Conservation (phyloP, 53 echinoderm and acorn worm species). For the Astropecten irregularis region DNA sequence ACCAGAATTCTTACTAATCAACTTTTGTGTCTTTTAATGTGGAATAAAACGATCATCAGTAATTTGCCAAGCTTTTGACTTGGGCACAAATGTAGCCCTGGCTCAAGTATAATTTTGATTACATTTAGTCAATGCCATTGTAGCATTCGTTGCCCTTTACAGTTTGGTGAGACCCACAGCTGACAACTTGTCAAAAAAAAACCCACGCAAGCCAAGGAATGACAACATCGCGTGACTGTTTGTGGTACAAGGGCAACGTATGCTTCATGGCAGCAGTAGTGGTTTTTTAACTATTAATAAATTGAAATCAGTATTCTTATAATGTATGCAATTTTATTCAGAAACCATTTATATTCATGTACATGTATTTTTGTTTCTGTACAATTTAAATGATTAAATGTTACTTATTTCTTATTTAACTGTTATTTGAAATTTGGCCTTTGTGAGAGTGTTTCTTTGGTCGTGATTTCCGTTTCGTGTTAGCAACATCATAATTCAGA, state of each 20-base stretch:
- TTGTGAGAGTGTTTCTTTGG: neutral
- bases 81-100: slow-evolving; percentile 19
- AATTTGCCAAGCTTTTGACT: slow-evolving; percentile 55
- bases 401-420: slow-evolving; percentile 64
- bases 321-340: slow-evolving; percentile 64
- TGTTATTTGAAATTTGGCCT: slow-evolving; percentile 45
- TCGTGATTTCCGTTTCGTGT: no score
- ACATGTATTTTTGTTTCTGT: slow-evolving; percentile 64
- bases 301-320: slow-evolving; percentile 63
- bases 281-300: slow-evolving; percentile 59
- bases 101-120: slow-evolving; percentile 44
- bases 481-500: no score
- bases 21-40: slow-evolving; percentile 25
- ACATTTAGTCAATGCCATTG: slow-evolving; percentile 14
- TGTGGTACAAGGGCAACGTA: neutral
- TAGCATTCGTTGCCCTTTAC: neutral
- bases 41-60: slow-evolving; percentile 31
- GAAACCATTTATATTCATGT: slow-evolving; percentile 64
- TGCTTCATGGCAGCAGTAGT: slow-evolving; percentile 31
- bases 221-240: neutral
- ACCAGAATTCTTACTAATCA: slow-evolving; percentile 42
- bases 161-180: no score
- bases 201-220: no score
- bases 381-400: slow-evolving; percentile 64
- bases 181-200: no score